Evolutionary conservation across 2,797 vertebrate species (phyloP).

Genomic region (Denticeps clupeoides): DNA sequence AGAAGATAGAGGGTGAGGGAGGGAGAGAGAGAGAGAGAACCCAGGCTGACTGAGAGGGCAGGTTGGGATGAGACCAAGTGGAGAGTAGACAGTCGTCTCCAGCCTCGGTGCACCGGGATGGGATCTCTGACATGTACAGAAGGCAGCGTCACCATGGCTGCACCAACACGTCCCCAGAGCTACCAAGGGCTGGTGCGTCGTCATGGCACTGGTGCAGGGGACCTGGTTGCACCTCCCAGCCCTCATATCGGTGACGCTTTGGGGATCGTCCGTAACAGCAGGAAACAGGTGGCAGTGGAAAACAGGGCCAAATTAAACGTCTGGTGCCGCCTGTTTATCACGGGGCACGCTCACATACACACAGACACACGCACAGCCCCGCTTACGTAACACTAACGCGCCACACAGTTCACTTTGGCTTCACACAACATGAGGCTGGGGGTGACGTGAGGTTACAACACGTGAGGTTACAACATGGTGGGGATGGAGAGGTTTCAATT

Average conservation of each 20-base stretch:
- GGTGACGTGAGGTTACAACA: too few relatives aligned
- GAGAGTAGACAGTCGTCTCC: not conserved
- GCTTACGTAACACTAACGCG: too few relatives aligned
- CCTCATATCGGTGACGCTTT: not conserved
- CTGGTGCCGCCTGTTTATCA: not conserved
- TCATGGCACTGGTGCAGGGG: not conserved
- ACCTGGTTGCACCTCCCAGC: not conserved
- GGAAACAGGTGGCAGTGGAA: not conserved
- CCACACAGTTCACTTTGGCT: too few relatives aligned
- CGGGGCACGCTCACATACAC: not conserved
- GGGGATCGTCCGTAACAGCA: not conserved
- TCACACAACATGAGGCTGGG: too few relatives aligned
- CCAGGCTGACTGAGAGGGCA: not conserved
- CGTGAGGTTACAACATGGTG: too few relatives aligned
- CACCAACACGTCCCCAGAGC: too few relatives aligned
- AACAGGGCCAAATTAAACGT: constrained; percentile 1
- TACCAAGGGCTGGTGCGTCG: not conserved
- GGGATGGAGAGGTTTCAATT: too few relatives aligned
- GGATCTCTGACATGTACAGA: too few relatives aligned
- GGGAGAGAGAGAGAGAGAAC: not conserved
- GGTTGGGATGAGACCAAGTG: not conserved
- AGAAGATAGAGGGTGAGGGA: not conserved
- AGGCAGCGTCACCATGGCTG: too few relatives aligned
- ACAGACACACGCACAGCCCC: too few relatives aligned
- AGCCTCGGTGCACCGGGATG: not conserved